Base-by-base conservation (phyloP, 2,113 vertebrate genomes). In the Myotis yumanensis region DNA sequence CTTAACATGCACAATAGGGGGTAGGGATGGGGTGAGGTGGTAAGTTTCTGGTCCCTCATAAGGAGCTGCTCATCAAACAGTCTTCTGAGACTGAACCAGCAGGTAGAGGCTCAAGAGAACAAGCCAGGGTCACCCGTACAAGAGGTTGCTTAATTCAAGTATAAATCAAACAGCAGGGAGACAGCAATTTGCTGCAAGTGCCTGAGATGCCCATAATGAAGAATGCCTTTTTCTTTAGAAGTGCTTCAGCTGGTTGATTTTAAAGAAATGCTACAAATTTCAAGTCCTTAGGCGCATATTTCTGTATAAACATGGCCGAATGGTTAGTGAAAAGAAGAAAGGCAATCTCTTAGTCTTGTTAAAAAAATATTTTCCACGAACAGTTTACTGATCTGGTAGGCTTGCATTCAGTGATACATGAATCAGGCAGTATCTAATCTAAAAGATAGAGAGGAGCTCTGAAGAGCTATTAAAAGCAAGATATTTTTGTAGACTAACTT, bases 121-220 rank as follows among this genome's bases (percentile, higher is more conserved):
- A 93, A 85, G 25, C 51, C 35, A 59, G 79, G 73, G 51, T 59
- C n/a, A 57, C 20, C 35, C 22, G 30, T 35, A 51, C 0, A 52
- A 59, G 52, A 96, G 40, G 37, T 30, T 80, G 43, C 48, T 40
- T 90, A 91, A 90, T 92, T 92, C 80, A 93, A 77, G 71, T 90
- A 76, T 79, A 90, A 86, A 86, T 71, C 37, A 90, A 79, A 87
- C 2, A 23, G 35, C 46, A 64, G 52, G 52, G 69, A 43, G 35
- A 48, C 22, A 64, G 76, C 48, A 64, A 69, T 75, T 87, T 59
- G 10, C 43, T 46, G 3, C 66, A 76, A 80, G 37, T 51, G 46
- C 66, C 76, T 43, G 37, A 64, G 71, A 87, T 37, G 30, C 35
- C 52, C 62, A 15, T 15, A 64, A n/a, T 64, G 37, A 79, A 86